Evolutionary conservation across 2,888 invertebrate species (phyloP), one percentile per base, ranked within the genome.

Genomic region (Dicycla oo): DNA sequence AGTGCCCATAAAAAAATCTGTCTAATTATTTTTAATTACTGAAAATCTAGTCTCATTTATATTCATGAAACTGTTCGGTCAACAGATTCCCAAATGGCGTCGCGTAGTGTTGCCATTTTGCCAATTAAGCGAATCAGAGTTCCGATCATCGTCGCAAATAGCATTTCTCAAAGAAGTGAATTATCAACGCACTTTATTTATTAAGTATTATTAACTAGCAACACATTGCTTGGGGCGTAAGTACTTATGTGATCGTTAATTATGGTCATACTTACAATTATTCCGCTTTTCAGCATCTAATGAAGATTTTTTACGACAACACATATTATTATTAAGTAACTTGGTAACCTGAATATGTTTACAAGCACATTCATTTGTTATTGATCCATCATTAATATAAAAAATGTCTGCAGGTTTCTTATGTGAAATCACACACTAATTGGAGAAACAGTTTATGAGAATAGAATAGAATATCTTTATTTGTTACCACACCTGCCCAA

Each of bases 61-160:
- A 85, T 85, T 85, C 84, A 80, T 76, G 62, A 74, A 67, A 80
- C 63, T n/a, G 56, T 74, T 34, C 65, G 60, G 64, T 47, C 57
- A 73, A 76, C 61, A 60, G 56, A 72, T 72, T 74, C 77, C 51
- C 67, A 78, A 73, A 80, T 70, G 61, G 83, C 79, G 73, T 82
- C 85, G 64, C 43, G n/a, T 34, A 65, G 64, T 54, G 69, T 65
- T 76, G 69, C 82, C 81, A 83, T 87, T 85, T 86, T 87, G 86
- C 91, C 92, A 93, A 93, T 93, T 92, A 93, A 91, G 85, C 81
- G 89, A 91, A 91, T 91, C 91, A 90, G 88, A 86, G 88, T 78
- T 76, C 86, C 85, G 89, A 93, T 93, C 93, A 92, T 92, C 91
- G 89, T 91, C 90, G 87, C 89, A 92, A 93, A 93, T 93, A 93